Conservation (phyloP, 2,113 vertebrate genomes). For the Panthera leo region DNA sequence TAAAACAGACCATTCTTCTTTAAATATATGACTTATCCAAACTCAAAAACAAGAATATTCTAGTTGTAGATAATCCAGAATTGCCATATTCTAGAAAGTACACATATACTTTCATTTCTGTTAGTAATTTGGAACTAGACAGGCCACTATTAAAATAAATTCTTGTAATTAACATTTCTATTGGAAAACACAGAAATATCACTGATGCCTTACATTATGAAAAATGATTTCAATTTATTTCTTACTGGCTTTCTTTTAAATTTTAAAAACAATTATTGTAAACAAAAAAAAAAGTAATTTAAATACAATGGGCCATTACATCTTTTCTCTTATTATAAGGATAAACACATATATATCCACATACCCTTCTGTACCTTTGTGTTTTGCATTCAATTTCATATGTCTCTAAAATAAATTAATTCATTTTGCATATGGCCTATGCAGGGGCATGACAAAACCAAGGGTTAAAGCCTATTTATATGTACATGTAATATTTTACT, state of each 20-base stretch:
- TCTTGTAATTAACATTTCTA: constrained; percentile 59
- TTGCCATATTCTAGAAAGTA: not conserved
- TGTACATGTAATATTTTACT: not conserved
- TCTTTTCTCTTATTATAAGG: constrained; percentile 30
- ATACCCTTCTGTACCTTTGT: not conserved
- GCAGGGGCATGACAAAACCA: not conserved
- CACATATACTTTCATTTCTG: not conserved
- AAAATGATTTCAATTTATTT: constrained; percentile 68
- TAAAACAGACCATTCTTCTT: not conserved
- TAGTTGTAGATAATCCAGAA: constrained; percentile 2
- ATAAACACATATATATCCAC: not conserved
- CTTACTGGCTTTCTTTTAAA: not conserved
- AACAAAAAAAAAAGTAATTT: constrained; percentile 48
- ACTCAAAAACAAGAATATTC: not conserved
- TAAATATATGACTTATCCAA: not conserved
- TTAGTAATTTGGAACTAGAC: constrained; percentile 75
- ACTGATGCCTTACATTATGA: constrained; percentile 37
- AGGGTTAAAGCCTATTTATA: not conserved
- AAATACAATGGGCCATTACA: not conserved
- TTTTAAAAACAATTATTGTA: constrained; percentile 41
- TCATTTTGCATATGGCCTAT: not conserved
- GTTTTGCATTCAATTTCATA: constrained; percentile 16
- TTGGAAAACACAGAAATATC: constrained; percentile 54
- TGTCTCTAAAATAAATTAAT: not conserved
- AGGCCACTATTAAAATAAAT: constrained; percentile 60